Conservation (phyloP, 2,113 vertebrate species). For the Phasianus colchicus region DNA sequence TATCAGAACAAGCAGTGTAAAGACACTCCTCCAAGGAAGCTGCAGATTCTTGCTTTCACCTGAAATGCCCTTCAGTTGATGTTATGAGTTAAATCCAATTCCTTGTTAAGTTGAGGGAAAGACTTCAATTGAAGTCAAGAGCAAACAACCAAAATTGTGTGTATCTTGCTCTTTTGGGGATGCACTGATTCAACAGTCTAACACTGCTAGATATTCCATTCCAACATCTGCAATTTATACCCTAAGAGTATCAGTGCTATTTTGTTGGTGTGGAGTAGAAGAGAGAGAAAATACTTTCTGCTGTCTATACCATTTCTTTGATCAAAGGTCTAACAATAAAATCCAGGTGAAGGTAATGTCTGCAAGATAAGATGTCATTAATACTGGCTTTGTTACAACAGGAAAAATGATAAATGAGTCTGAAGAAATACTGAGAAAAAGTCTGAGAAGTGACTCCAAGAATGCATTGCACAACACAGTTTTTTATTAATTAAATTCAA, state of each 20-base stretch:
- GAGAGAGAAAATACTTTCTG: not conserved
- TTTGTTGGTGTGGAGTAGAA: not conserved
- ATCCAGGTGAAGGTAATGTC: not conserved
- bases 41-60: not conserved
- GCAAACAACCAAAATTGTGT: not conserved
- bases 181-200: not conserved
- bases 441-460: not conserved
- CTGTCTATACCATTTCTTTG: not conserved
- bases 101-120: not conserved
- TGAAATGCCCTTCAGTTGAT: not conserved
- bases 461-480: not conserved
- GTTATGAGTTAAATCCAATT: not conserved
- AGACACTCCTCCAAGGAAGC: not conserved
- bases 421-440: not conserved
- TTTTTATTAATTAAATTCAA: not conserved
- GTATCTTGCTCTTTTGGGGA: not conserved
- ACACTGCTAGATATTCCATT: not conserved
- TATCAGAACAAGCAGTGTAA: not conserved
- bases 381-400: not conserved
- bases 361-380: not conserved
- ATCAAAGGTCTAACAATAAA: constrained; percentile 1
- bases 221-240: not conserved
- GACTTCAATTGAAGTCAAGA: not conserved
- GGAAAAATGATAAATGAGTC: not conserved
- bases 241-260: not conserved